Conservation (phyloP, 2,113 vertebrate species). For the Oryzias celebensis region DNA sequence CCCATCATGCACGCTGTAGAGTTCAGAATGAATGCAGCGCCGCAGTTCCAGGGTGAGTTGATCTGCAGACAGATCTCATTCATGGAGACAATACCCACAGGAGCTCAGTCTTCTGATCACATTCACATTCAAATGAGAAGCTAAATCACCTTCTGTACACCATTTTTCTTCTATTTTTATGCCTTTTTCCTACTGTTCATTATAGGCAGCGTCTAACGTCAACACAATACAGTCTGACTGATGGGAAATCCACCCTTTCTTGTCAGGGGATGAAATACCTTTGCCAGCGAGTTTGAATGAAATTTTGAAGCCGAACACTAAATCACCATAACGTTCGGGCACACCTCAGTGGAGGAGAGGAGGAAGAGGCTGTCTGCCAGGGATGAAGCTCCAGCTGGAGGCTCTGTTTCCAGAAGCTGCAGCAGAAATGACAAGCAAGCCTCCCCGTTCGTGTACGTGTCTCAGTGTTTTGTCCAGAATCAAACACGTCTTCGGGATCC, state of each 20-base stretch:
- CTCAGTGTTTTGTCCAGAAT: conserved; percentile 16
- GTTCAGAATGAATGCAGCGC: neutral
- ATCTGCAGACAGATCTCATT: conserved; percentile 25
- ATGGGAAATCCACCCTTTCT: conserved; percentile 36
- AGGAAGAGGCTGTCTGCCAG: neutral
- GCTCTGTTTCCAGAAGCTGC: neutral
- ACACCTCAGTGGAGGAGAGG: conserved; percentile 16
- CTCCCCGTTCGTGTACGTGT: conserved; percentile 14
- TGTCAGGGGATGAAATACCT: conserved; percentile 52
- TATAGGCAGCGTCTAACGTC: conserved; percentile 41
- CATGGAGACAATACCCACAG: conserved; percentile 41
- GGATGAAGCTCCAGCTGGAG: neutral
- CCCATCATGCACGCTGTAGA: neutral
- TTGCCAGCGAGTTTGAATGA: conserved; percentile 44
- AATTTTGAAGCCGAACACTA: conserved; percentile 30
- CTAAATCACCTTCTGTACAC: conserved; percentile 45
- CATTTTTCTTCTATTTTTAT: conserved; percentile 52
- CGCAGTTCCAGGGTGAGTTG: conserved; percentile 11
- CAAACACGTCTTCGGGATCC: conserved; percentile 10
- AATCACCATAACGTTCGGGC: conserved; percentile 47
- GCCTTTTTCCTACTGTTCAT: conserved; percentile 38
- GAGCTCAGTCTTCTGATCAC: conserved; percentile 47
- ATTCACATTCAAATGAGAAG: conserved; percentile 36
- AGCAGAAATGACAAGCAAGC: neutral
- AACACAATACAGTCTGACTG: conserved; percentile 41